A percentile compares a stretch with the other conserved stretches of the same genome.
phyloP scores from a whole-genome alignment of 2,888 invertebrate genomes.

The Rhagium mordax region DNA sequence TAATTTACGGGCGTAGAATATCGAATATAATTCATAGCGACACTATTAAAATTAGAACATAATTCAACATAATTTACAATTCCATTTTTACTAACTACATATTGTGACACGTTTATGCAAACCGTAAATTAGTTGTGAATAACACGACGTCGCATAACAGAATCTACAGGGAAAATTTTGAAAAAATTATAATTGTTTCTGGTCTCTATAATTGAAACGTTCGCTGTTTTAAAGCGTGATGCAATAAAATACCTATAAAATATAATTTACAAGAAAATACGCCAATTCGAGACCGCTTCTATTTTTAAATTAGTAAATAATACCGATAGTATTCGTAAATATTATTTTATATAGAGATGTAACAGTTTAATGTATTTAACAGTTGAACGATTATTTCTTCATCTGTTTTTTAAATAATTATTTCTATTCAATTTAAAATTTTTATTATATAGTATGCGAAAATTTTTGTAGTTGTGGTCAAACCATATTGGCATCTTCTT shows the following conservation, averaged over 20 bases:
- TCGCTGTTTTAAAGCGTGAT: conserved; percentile 1
- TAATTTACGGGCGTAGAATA: conserved; percentile 19
- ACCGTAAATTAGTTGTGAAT: conserved; percentile 28
- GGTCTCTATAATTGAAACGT: conserved; percentile 17
- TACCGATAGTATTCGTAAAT: background rate
- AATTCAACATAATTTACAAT: conserved; percentile 29
- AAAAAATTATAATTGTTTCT: conserved; percentile 28
- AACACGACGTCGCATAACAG: conserved; percentile 4
- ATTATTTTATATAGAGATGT: background rate
- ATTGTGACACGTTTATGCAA: conserved; percentile 18
- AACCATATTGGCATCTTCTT: no score
- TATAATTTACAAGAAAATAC: background rate
- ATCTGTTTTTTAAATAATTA: no score
- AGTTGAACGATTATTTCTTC: background rate
- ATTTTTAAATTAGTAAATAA: background rate
- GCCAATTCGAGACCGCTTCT: background rate
- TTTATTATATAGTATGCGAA: no score
- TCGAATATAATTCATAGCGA: conserved; percentile 25
- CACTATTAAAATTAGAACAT: conserved; percentile 34
- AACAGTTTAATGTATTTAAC: background rate
- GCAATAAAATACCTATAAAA: conserved; percentile 12
- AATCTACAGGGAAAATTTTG: background rate
- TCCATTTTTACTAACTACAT: conserved; percentile 16
- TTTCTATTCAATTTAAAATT: no score
- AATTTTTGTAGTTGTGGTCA: no score